phyloP scores from a whole-genome alignment of 1,140 invertebrate genomes.

The Triops longicaudatus region DNA sequence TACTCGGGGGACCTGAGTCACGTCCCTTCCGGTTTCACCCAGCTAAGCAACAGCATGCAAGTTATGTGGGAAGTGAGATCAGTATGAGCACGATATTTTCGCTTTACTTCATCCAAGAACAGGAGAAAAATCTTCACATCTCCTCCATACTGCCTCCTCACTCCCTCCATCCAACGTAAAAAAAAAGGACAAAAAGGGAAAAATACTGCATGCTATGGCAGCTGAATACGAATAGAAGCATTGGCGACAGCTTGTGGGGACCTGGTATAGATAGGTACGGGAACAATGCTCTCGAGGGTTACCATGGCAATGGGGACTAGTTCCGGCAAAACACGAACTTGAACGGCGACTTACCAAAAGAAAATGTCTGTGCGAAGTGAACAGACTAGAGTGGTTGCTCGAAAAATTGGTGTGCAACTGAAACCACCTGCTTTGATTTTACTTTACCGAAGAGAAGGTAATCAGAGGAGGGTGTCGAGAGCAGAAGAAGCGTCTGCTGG shows the following conservation, averaged over 20 bases:
- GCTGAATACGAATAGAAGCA: not conserved
- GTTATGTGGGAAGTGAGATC: not conserved
- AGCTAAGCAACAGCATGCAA: not conserved
- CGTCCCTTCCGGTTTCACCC: not conserved
- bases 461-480: not conserved
- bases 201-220: not conserved
- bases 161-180: no score
- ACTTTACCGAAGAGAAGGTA: not conserved
- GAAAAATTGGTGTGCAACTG: not conserved
- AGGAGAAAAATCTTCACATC: not conserved
- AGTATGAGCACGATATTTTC: not conserved
- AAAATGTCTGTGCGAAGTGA: not conserved
- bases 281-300: not conserved
- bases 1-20: not conserved
- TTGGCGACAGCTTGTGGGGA: not conserved
- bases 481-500: not conserved
- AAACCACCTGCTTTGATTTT: not conserved
- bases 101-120: not conserved
- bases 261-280: conserved; percentile 1
- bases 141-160: no score
- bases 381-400: not conserved
- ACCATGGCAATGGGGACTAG: not conserved
- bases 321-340: not conserved
- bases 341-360: not conserved
- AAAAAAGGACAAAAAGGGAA: not conserved